These are phyloP conservation scores for Athalia cordata DNA, from an alignment of 2,888 invertebrate genomes.

Conservation along the genomic window DNA sequence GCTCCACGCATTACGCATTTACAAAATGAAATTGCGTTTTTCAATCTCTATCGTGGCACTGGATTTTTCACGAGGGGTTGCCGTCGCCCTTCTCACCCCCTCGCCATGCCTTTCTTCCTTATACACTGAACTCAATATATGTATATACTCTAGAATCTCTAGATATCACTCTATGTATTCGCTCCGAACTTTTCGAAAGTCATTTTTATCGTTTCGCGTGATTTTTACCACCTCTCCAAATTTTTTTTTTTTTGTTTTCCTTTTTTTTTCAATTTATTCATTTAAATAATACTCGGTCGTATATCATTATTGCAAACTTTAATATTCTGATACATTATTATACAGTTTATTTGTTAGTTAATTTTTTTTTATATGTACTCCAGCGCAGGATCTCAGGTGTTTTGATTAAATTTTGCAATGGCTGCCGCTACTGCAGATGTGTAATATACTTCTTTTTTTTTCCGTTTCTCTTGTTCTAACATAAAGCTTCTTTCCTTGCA, in stretches of 20 bases:
- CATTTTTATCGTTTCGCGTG: slow-evolving; percentile 5
- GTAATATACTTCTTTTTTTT: neutral
- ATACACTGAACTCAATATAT: neutral
- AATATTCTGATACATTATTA: neutral
- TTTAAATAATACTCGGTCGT: neutral
- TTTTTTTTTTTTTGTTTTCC: neutral
- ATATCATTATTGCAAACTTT: neutral
- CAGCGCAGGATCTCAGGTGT: too few species aligned
- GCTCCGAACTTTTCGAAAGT: slow-evolving; percentile 15
- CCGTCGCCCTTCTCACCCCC: slow-evolving; percentile 44
- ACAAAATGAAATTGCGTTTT: slow-evolving; percentile 64
- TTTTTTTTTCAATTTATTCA: neutral
- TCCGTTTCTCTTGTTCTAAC: neutral
- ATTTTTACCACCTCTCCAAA: slow-evolving; percentile 2
- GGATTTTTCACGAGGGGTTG: slow-evolving; percentile 45
- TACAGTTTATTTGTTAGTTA: neutral
- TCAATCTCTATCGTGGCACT: slow-evolving; percentile 55
- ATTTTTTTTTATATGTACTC: neutral
- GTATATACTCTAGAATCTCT: neutral
- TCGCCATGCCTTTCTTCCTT: slow-evolving; percentile 10
- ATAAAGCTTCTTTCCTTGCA: neutral
- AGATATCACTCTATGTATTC: slow-evolving; percentile 5
- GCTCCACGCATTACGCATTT: slow-evolving; percentile 60
- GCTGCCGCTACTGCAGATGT: too few species aligned
- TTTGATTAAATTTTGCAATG: too few species aligned